Base-by-base conservation (phyloP, 2,888 invertebrate species). In the Mylabris sibirica region DNA sequence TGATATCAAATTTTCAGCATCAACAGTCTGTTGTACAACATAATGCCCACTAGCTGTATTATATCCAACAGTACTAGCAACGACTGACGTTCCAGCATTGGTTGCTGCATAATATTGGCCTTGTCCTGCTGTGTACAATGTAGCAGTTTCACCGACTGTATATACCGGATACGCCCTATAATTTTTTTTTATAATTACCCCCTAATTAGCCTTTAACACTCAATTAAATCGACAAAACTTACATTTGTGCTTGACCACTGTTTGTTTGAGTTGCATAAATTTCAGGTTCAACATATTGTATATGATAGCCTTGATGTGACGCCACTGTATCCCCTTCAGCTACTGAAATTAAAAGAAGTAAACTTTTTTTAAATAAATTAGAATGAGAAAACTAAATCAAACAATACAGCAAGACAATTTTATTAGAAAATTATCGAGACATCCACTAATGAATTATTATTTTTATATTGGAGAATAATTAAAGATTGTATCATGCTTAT, bases 101-200 rank as follows among this genome's bases (percentile, higher is more conserved):
- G 89, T 88, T 20, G 89, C 88, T 76, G 90, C 92, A 86, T 89
- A 96, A 83, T 89, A 94, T 83, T 88, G 93, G 81, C 91, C 91
- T 81, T 90, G 81, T 87, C 88, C 79, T 88, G 89, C 80, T 12
- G 81, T 78, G 88, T 90, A 83, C 87, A 91, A 86, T 86, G 86
- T 83, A 4, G 83, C 82, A 1, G 85, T 82, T 69, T 92, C 92
- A 14, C 91, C 92, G 72, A 93, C 92, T 60, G 92, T 90, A 81
- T 93, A 93, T 64, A 93, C 92, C 70, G 93, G 93, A 87, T 91
- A 91, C 79, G 91, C 89, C 91, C 91, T 91, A 60, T n/a, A n/a
- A n/a, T 24, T 59, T 44, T 4, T 44, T 17, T 44, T 12, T 38
- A 41, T 41, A 11, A 41, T 41, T 35, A 8, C 12, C 6, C 22